Percentiles rank a stretch among this genome's conserved stretches.
phyloP scores from a whole-genome alignment of 2,113 vertebrate genomes.

The Cavia porcellus region DNA sequence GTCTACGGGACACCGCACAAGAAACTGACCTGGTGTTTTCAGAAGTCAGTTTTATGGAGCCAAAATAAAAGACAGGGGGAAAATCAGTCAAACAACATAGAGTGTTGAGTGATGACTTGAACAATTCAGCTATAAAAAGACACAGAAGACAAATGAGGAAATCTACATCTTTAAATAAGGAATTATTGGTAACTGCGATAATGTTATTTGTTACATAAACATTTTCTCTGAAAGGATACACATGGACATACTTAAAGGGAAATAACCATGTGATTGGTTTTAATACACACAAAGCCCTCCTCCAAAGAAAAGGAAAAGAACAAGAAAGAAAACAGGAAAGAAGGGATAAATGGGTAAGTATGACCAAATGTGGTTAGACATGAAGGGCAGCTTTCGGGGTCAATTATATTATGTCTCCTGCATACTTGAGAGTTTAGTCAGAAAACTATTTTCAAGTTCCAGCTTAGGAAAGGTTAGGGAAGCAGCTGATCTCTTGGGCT shows the following conservation, averaged over 20 bases:
- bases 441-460: slow-evolving; percentile 42
- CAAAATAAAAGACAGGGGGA: not conserved
- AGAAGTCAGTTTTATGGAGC: not conserved
- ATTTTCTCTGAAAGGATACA: not conserved
- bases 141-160: not conserved
- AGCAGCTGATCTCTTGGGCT: not conserved
- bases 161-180: slow-evolving; percentile 7
- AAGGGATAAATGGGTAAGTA: not conserved
- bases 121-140: slow-evolving; percentile 27
- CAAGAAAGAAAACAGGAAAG: not conserved
- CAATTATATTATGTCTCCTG: not conserved
- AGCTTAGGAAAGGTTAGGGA: not conserved
- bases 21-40: not conserved
- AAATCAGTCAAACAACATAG: not conserved
- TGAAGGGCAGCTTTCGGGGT: not conserved
- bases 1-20: not conserved
- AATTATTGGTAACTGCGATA: not conserved
- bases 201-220: not conserved
- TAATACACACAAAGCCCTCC: not conserved
- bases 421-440: not conserved
- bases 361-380: not conserved
- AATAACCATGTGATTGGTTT: not conserved
- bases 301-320: not conserved
- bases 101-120: not conserved
- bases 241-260: slow-evolving; percentile 13